Percentiles rank a stretch among this genome's conserved stretches.
Evolutionary conservation across 2,113 vertebrate species (phyloP).

Genomic region (Marmota monax): DNA sequence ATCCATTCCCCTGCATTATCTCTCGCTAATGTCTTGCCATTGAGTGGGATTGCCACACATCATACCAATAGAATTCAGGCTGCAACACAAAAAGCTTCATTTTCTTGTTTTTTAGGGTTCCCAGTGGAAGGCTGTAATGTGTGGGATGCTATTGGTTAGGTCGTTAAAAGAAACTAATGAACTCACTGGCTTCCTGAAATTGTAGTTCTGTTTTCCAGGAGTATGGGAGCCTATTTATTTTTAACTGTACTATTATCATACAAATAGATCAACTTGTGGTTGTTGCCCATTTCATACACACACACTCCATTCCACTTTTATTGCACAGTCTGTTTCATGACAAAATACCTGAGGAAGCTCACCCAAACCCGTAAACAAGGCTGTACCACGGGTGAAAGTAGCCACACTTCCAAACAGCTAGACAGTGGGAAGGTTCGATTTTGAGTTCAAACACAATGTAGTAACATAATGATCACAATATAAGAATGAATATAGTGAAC

Average conservation of each 20-base stretch:
- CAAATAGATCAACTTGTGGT: conserved; percentile 51
- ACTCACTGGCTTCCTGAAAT: conserved; percentile 5
- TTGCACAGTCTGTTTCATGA: neutral
- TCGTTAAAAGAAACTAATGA: conserved; percentile 48
- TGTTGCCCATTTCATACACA: conserved; percentile 40
- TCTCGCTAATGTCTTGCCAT: neutral
- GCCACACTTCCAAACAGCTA: neutral
- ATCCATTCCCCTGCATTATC: neutral
- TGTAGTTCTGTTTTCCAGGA: conserved; percentile 56
- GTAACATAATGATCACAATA: neutral
- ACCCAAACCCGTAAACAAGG: conserved; percentile 13
- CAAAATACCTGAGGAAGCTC: neutral
- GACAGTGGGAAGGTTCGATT: neutral
- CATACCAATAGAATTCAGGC: conserved; percentile 8
- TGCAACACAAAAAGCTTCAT: conserved; percentile 24
- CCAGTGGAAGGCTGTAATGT: conserved; percentile 5
- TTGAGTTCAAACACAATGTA: neutral
- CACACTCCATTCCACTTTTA: neutral
- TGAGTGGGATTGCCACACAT: conserved; percentile 30
- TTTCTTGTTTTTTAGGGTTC: conserved; percentile 38
- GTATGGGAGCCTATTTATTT: conserved; percentile 37
- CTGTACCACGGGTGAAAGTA: neutral
- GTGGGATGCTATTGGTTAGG: conserved; percentile 45
- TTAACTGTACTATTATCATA: conserved; percentile 61
- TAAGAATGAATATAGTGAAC: neutral